Conservation (phyloP, 2,797 vertebrate genomes). For the Atherinosoma microstoma region DNA sequence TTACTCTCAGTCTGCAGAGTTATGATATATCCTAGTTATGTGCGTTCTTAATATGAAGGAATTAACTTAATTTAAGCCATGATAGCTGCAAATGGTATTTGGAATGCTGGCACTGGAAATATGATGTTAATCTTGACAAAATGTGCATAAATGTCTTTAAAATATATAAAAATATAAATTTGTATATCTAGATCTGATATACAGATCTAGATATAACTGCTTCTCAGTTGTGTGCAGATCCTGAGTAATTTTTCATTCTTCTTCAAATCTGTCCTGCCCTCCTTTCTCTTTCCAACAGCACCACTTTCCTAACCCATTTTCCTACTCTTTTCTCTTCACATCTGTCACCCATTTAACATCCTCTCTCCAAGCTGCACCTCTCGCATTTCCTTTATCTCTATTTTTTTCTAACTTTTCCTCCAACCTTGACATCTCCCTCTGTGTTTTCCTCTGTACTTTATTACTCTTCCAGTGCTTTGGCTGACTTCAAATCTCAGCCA, state of each 20-base stretch:
- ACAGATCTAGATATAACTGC: background rate
- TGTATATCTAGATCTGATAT: slow-evolving; percentile 8
- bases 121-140: slow-evolving; percentile 43
- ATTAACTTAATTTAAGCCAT: slow-evolving; percentile 33
- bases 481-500: slow-evolving; percentile 31
- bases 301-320: slow-evolving; percentile 38
- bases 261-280: slow-evolving; percentile 42
- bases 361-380: slow-evolving; percentile 33
- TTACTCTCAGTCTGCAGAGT: slow-evolving; percentile 29
- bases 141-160: background rate
- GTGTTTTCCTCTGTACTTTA: slow-evolving; percentile 33
- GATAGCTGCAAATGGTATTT: slow-evolving; percentile 46
- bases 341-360: slow-evolving; percentile 56
- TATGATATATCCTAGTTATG: slow-evolving; percentile 22
- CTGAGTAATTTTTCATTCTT: slow-evolving; percentile 50
- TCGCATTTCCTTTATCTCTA: slow-evolving; percentile 41
- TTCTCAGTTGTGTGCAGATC: slow-evolving; percentile 37
- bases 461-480: slow-evolving; percentile 27
- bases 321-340: slow-evolving; percentile 31
- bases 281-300: slow-evolving; percentile 32
- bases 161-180: too few relatives aligned
- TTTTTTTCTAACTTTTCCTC: slow-evolving; percentile 47
- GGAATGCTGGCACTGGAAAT: slow-evolving; percentile 30
- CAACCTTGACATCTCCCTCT: slow-evolving; percentile 32
- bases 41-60: slow-evolving; percentile 18